A percentile compares a stretch with the other conserved stretches of the same genome.
Conservation (phyloP, 2,888 invertebrate genomes). For the Rotaria magnacalcarata region DNA sequence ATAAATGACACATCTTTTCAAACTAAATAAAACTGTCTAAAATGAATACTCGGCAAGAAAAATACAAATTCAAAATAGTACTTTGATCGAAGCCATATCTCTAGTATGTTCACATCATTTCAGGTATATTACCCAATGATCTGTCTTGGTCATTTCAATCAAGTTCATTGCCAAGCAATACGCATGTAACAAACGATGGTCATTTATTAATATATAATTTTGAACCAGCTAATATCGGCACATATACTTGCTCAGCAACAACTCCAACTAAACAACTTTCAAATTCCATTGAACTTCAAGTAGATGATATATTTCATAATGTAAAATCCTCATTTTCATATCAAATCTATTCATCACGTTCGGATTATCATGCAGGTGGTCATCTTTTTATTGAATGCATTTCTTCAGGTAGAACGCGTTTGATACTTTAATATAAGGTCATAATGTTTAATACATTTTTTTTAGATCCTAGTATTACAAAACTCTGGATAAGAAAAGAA, state of each 20-base stretch:
- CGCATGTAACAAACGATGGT: background rate
- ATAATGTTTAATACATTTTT: too few species aligned
- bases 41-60: too few species aligned
- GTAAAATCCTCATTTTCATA: background rate
- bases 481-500: background rate
- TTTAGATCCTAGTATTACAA: background rate
- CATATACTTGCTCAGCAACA: background rate
- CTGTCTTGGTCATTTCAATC: background rate
- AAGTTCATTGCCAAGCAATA: background rate
- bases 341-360: constrained; percentile 14
- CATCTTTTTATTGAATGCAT: background rate
- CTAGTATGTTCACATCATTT: too few species aligned
- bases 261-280: background rate
- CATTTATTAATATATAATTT: constrained; percentile 8
- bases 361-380: background rate
- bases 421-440: too few species aligned
- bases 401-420: background rate
- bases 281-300: background rate
- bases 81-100: too few species aligned
- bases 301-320: background rate
- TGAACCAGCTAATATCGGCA: background rate
- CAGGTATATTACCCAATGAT: background rate
- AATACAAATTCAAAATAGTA: too few species aligned
- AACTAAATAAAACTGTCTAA: too few species aligned
- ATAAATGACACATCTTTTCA: too few species aligned